These are phyloP conservation scores for Bothrops jararaca DNA, from an alignment of 2,113 vertebrate species.

Conservation along the genomic window DNA sequence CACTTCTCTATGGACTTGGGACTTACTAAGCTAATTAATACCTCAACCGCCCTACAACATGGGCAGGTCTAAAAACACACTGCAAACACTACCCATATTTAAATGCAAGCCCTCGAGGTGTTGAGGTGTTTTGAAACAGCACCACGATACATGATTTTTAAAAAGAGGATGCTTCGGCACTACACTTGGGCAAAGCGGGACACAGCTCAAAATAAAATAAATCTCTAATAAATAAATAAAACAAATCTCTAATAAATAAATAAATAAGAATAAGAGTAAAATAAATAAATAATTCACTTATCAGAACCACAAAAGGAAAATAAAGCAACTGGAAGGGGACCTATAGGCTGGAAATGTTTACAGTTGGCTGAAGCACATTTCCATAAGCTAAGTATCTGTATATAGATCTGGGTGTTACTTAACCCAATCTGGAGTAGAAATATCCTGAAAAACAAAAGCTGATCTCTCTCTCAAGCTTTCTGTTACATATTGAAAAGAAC, in stretches of 20 bases:
- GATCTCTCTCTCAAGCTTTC: too few species aligned
- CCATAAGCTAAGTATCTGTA: rapidly evolving
- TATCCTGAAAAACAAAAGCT: neutral
- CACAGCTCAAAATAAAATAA: neutral
- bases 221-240: neutral
- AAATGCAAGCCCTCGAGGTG: neutral
- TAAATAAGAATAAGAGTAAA: neutral
- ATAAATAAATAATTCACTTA: neutral
- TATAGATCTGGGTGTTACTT: neutral
- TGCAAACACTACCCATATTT: neutral
- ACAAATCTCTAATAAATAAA: neutral
- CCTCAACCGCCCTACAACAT: neutral
- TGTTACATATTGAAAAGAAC: neutral
- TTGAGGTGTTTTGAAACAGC: neutral
- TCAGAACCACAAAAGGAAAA: neutral
- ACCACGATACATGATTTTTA: neutral
- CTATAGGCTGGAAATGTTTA: slow-evolving; percentile 11
- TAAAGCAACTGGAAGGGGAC: neutral
- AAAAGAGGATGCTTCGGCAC: neutral
- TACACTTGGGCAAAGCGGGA: neutral
- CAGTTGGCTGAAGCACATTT: neutral
- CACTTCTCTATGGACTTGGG: neutral
- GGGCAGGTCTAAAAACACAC: neutral
- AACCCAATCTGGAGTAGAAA: neutral
- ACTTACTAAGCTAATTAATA: neutral